A percentile compares a stretch with the other conserved stretches of the same genome.
phyloP scores from a whole-genome alignment of 2,888 invertebrate genomes.

The Mylabris sibirica region DNA sequence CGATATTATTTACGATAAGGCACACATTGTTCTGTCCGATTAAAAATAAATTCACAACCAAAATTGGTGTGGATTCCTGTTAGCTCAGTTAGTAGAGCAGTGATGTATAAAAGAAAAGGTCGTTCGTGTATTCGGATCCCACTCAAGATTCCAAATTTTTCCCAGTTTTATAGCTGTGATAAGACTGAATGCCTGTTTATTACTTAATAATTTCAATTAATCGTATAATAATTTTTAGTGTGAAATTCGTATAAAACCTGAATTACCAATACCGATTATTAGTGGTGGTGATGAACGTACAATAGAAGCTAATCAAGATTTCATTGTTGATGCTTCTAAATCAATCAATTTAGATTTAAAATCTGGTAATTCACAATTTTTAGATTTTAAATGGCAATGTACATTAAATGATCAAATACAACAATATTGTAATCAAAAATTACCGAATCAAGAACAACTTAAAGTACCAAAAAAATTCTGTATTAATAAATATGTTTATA shows the following conservation, averaged over 20 bases:
- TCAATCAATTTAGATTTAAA: slow-evolving; percentile 22
- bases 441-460: background rate
- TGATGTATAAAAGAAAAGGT: no score
- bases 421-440: slow-evolving; percentile 1
- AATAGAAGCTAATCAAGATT: slow-evolving; percentile 9
- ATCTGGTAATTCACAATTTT: background rate
- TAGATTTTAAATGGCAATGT: slow-evolving; percentile 25
- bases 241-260: background rate
- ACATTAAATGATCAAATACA: background rate
- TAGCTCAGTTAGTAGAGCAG: no score
- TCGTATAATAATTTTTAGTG: slow-evolving; percentile 3
- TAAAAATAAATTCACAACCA: no score
- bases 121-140: no score
- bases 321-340: slow-evolving; percentile 21
- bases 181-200: no score
- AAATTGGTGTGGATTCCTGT: no score
- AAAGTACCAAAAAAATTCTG: slow-evolving; percentile 14
- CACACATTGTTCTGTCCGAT: no score
- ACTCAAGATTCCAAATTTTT: no score
- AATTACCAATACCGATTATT: slow-evolving; percentile 22
- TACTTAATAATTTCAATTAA: no score
- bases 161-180: no score
- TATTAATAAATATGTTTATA: slow-evolving; percentile 3
- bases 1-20: no score
- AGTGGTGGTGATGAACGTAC: slow-evolving; percentile 19